phyloP scores from a whole-genome alignment of 2,888 invertebrate genomes.

The Drosophila yooni region DNA sequence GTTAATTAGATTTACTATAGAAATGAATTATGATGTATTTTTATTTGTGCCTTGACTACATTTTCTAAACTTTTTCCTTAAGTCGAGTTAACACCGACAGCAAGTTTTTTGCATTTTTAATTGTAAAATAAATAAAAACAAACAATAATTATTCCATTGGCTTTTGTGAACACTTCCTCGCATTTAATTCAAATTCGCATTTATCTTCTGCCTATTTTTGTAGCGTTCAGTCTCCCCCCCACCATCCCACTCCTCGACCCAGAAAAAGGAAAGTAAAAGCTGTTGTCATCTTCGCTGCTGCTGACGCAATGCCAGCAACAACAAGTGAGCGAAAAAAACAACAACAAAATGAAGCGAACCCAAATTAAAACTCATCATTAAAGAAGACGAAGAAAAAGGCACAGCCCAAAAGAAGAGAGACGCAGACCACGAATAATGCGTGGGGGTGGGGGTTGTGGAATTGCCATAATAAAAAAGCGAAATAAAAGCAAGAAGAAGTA shows the following conservation, averaged over 20 bases:
- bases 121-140: constrained; percentile 52
- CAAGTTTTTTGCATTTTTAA: constrained; percentile 50
- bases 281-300: constrained; percentile 60
- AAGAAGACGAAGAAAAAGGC: constrained; percentile 39
- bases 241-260: constrained; percentile 6
- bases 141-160: constrained; percentile 19
- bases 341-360: constrained; percentile 37
- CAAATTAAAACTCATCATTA: constrained; percentile 75
- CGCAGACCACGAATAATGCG: not conserved
- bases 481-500: not conserved
- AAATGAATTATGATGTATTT: constrained; percentile 52
- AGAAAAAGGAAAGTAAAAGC: constrained; percentile 74
- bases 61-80: constrained; percentile 36
- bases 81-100: constrained; percentile 8
- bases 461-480: constrained; percentile 13
- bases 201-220: constrained; percentile 30
- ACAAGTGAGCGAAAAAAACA: constrained; percentile 19
- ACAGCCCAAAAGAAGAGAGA: constrained; percentile 37
- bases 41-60: constrained; percentile 17
- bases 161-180: constrained; percentile 15
- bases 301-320: constrained; percentile 65
- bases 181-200: constrained; percentile 43
- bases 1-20: constrained; percentile 75
- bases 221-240: not conserved
- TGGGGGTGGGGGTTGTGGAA: not conserved